A percentile compares a stretch with the other conserved stretches of the same genome.
Conservation (phyloP, 2,797 vertebrate genomes). For the Scolopax rusticola region DNA sequence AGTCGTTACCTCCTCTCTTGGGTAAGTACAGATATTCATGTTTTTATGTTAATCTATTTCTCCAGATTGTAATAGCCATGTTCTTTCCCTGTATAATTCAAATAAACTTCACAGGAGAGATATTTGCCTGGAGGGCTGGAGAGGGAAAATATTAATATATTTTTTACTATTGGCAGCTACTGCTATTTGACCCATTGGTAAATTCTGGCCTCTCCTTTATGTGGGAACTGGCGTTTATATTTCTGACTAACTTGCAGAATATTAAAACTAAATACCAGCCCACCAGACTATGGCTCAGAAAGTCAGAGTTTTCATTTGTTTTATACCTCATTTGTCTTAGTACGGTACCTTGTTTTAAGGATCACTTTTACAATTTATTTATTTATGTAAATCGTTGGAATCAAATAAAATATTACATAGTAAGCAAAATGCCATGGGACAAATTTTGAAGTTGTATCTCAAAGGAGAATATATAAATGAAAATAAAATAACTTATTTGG, state of each 20-base stretch:
- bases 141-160: neutral
- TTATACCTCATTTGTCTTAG: neutral
- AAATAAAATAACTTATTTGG: neutral
- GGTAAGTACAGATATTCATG: neutral
- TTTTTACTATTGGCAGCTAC: neutral
- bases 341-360: neutral
- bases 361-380: neutral
- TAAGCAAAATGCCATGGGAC: neutral
- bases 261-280: neutral
- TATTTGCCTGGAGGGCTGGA: neutral
- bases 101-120: neutral
- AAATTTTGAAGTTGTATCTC: neutral
- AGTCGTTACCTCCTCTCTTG: neutral
- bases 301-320: neutral
- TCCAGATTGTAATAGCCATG: neutral
- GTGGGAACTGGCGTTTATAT: neutral
- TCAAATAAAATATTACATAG: neutral
- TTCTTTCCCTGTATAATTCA: constrained; percentile 3
- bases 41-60: constrained; percentile 4
- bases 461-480: neutral
- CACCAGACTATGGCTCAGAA: neutral
- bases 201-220: neutral
- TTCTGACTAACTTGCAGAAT: constrained; percentile 20
- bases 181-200: neutral
- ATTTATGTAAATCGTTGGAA: neutral